Conservation (phyloP, 2,888 invertebrate genomes). For the Eurytoma californica region DNA sequence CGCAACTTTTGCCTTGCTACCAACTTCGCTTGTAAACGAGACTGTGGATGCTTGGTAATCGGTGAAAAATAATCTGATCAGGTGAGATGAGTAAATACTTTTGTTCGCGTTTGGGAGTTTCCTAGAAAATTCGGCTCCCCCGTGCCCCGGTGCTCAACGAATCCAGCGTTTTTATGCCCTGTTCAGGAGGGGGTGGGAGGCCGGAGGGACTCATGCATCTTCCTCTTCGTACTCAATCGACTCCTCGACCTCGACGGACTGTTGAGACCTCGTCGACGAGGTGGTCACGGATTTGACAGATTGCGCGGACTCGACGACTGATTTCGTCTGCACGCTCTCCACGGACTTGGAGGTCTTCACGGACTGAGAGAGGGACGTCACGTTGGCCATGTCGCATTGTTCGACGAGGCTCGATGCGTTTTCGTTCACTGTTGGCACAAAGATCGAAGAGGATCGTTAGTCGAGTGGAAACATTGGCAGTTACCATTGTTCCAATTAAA, state of each 20-base stretch:
- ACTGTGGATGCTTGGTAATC: too few species aligned
- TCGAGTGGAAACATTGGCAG: too few species aligned
- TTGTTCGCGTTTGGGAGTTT: background rate
- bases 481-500: too few species aligned
- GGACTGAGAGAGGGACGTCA: conserved; percentile 67
- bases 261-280: conserved; percentile 79
- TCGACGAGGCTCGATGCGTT: conserved; percentile 65
- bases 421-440: conserved; percentile 63
- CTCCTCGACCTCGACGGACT: conserved; percentile 81
- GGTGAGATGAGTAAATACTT: conserved; percentile 3
- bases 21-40: too few species aligned
- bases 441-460: background rate
- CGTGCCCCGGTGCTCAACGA: background rate
- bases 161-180: background rate
- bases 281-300: conserved; percentile 74
- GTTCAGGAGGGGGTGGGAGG: background rate
- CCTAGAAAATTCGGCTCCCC: background rate
- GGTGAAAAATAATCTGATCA: background rate
- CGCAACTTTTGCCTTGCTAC: too few species aligned
- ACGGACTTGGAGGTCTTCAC: conserved; percentile 78
- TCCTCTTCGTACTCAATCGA: conserved; percentile 64
- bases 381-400: conserved; percentile 61
- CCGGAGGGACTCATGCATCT: background rate
- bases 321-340: conserved; percentile 75
- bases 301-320: conserved; percentile 72